phyloP scores from a whole-genome alignment of 2,113 vertebrate genomes.

The Columba livia region DNA sequence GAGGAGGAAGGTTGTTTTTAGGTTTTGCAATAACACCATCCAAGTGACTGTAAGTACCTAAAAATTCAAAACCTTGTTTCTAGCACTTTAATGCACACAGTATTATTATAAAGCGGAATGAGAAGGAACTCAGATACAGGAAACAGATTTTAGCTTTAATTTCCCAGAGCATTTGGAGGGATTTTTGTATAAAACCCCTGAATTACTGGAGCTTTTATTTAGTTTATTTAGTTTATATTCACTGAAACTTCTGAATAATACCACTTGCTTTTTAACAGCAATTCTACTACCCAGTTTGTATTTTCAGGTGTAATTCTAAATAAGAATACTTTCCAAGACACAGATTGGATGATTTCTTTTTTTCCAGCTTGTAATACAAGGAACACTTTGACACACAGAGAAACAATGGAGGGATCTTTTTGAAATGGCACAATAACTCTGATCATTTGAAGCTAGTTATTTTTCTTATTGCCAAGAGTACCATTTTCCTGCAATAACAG shows the following conservation, averaged over 20 bases:
- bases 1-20: conserved; percentile 15
- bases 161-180: not conserved
- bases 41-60: conserved; percentile 23
- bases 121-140: not conserved
- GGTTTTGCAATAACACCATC: conserved; percentile 38
- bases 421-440: not conserved
- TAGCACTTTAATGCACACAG: not conserved
- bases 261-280: not conserved
- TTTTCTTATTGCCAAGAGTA: not conserved
- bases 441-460: not conserved
- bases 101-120: not conserved
- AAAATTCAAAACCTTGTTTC: not conserved
- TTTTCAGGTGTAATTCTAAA: not conserved
- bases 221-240: not conserved
- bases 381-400: not conserved
- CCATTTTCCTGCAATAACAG: not conserved
- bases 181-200: not conserved
- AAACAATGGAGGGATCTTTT: not conserved
- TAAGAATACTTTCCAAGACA: not conserved
- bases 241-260: not conserved
- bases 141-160: not conserved
- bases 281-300: not conserved
- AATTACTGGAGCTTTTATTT: not conserved
- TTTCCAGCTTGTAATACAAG: not conserved
- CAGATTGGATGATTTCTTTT: not conserved